phyloP scores from a whole-genome alignment of 2,113 vertebrate genomes.

The human region DNA sequence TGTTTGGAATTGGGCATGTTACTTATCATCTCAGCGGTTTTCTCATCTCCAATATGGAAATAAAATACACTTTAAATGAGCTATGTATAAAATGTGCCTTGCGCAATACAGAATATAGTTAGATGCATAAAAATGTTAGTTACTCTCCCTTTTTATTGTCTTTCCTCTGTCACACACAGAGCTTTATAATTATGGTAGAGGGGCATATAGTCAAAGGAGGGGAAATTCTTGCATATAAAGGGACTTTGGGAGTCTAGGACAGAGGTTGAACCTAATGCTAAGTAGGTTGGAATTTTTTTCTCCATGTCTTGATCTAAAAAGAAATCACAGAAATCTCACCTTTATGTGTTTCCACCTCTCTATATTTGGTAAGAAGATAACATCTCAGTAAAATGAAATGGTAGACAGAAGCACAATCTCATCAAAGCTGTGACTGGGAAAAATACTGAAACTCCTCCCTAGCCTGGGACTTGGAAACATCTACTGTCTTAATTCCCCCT shows the following conservation, averaged over 20 bases:
- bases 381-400: neutral
- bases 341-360: fast-evolving
- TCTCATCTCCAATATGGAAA: neutral
- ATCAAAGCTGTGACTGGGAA: neutral
- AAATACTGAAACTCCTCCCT: neutral
- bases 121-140: neutral
- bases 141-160: neutral
- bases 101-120: neutral
- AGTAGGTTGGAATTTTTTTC: neutral
- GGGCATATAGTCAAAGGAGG: neutral
- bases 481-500: neutral
- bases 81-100: neutral
- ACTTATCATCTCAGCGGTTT: neutral
- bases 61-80: neutral
- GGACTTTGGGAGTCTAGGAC: no score
- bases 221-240: neutral
- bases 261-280: neutral
- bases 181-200: neutral
- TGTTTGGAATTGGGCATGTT: neutral
- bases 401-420: neutral
- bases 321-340: neutral
- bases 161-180: neutral
- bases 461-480: neutral
- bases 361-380: neutral
- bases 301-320: neutral